Evolutionary conservation across 2,888 invertebrate species (phyloP).

Genomic region (Ernsta delagoae): DNA sequence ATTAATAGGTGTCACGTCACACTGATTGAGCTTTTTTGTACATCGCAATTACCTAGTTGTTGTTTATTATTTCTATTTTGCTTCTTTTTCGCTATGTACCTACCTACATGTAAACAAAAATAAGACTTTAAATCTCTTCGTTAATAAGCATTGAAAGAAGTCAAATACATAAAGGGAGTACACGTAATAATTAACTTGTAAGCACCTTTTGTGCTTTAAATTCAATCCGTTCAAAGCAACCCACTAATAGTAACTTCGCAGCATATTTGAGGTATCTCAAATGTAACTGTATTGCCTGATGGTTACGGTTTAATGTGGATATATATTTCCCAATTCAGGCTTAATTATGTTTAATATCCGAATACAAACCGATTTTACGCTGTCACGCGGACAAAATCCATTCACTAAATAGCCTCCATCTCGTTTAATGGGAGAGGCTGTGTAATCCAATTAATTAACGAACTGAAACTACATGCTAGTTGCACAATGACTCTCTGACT

Average conservation of each 20-base stretch:
- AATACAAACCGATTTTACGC: slow-evolving; percentile 64
- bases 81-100: too few relatives aligned
- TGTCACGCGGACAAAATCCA: slow-evolving; percentile 70
- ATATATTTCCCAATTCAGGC: slow-evolving; percentile 37
- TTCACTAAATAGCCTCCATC: slow-evolving; percentile 73
- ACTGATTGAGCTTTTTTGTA: not conserved
- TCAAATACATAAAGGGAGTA: not conserved
- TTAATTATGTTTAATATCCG: slow-evolving; percentile 64
- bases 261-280: slow-evolving; percentile 20
- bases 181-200: not conserved
- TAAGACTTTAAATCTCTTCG: not conserved
- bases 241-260: slow-evolving; percentile 16
- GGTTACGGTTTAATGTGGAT: slow-evolving; percentile 18
- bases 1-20: not conserved
- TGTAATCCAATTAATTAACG: slow-evolving; percentile 77
- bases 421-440: slow-evolving; percentile 70
- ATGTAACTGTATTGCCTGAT: slow-evolving; percentile 19
- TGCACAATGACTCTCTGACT: slow-evolving; percentile 51
- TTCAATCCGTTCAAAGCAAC: slow-evolving; percentile 10
- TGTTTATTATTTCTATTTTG: not conserved
- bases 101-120: not conserved
- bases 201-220: slow-evolving; percentile 10
- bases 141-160: not conserved
- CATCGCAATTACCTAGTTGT: not conserved
- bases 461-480: slow-evolving; percentile 65